Conservation (phyloP, 2,888 invertebrate species). For the Cynaeus angustus region DNA sequence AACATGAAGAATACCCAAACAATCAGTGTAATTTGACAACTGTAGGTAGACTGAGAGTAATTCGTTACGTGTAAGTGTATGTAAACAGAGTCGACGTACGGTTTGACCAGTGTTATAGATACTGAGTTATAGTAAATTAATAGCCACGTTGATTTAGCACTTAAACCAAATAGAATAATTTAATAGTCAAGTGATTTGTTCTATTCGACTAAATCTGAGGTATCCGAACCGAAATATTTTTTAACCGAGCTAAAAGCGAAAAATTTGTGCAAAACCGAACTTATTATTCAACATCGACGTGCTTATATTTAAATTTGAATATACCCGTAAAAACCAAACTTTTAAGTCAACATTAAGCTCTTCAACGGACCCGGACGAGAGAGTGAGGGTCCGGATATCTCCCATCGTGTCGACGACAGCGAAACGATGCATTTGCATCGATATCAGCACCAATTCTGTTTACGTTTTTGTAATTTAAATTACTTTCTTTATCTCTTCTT, state of each 20-base stretch:
- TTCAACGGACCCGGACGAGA: neutral
- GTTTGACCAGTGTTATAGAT: neutral
- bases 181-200: neutral
- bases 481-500: slow-evolving; percentile 38
- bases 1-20: too few species aligned
- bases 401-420: neutral
- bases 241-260: too few species aligned
- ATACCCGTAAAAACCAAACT: neutral
- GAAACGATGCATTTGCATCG: slow-evolving; percentile 35
- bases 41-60: neutral
- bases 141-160: neutral
- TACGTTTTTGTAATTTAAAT: slow-evolving; percentile 47
- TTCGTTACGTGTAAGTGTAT: neutral
- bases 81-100: neutral
- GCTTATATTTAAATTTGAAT: slow-evolving; percentile 8
- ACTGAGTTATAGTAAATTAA: neutral
- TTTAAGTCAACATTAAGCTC: slow-evolving; percentile 11
- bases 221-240: neutral
- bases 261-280: too few species aligned
- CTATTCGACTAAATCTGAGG: neutral
- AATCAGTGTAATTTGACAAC: too few species aligned
- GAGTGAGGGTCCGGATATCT: neutral
- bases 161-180: neutral
- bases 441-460: slow-evolving; percentile 35
- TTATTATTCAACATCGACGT: neutral